A percentile compares a stretch with the other conserved stretches of the same genome.
Conservation (phyloP, 2,797 vertebrate species). For the Paguma larvata region DNA sequence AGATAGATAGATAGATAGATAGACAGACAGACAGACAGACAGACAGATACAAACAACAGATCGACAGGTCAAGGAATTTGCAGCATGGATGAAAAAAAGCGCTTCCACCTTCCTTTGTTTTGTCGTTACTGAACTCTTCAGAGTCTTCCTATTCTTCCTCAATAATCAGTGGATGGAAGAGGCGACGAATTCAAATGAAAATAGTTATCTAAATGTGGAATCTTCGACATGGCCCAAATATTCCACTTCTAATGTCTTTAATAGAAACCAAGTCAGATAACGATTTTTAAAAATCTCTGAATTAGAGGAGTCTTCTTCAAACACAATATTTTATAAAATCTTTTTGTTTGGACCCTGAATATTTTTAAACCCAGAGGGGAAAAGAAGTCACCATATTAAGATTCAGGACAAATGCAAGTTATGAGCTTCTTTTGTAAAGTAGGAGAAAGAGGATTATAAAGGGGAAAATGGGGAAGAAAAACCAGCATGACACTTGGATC, state of each 20-base stretch:
- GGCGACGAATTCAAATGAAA: not conserved
- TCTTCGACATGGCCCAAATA: not conserved
- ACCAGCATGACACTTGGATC: not conserved
- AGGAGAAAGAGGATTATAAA: not conserved
- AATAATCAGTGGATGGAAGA: not conserved
- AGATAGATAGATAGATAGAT: not conserved
- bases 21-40: not conserved
- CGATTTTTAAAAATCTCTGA: not conserved
- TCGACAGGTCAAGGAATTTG: not conserved
- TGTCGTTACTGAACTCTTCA: not conserved
- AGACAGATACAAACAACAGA: not conserved
- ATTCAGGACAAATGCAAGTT: not conserved
- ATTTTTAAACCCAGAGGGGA: not conserved
- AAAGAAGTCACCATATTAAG: not conserved
- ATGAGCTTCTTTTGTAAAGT: slow-evolving; percentile 1
- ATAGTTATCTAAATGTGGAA: not conserved
- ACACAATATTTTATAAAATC: slow-evolving; percentile 9
- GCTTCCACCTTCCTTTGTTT: not conserved
- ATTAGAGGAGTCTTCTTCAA: not conserved
- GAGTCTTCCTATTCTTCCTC: not conserved
- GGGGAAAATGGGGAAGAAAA: not conserved
- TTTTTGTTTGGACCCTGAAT: slow-evolving; percentile 36
- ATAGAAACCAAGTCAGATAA: not conserved
- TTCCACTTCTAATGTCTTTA: not conserved
- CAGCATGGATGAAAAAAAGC: not conserved